Conservation (phyloP, 2,797 vertebrate species). For the Chelonia mydas region DNA sequence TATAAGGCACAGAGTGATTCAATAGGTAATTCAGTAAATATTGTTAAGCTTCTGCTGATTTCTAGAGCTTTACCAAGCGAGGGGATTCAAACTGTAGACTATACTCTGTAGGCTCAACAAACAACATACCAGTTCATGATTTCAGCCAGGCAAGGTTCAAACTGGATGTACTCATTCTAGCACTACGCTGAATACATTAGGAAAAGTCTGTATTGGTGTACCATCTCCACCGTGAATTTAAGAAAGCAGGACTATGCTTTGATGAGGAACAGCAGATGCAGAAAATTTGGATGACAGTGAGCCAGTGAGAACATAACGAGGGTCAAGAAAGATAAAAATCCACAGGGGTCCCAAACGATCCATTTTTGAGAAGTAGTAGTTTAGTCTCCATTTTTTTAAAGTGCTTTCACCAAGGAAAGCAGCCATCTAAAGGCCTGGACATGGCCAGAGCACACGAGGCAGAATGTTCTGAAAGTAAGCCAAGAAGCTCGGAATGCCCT, state of each 20-base stretch:
- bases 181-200: accelerated
- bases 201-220: background rate
- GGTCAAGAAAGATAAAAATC: background rate
- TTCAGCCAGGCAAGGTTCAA: background rate
- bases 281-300: slow-evolving; percentile 10
- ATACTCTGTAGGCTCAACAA: accelerated
- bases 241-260: background rate
- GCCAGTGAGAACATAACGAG: background rate
- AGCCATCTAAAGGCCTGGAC: accelerated
- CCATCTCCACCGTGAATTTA: background rate
- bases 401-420: background rate
- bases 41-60: background rate
- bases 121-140: background rate
- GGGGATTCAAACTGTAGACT: background rate
- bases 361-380: background rate
- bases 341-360: background rate
- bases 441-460: background rate
- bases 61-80: background rate
- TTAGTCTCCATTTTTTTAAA: background rate
- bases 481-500: background rate
- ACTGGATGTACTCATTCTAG: background rate
- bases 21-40: background rate
- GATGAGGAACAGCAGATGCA: background rate
- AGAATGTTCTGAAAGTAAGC: background rate
- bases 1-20: background rate